These are phyloP conservation scores for Ceuthmochares aereus DNA, from an alignment of 2,113 vertebrate species.

Conservation along the genomic window DNA sequence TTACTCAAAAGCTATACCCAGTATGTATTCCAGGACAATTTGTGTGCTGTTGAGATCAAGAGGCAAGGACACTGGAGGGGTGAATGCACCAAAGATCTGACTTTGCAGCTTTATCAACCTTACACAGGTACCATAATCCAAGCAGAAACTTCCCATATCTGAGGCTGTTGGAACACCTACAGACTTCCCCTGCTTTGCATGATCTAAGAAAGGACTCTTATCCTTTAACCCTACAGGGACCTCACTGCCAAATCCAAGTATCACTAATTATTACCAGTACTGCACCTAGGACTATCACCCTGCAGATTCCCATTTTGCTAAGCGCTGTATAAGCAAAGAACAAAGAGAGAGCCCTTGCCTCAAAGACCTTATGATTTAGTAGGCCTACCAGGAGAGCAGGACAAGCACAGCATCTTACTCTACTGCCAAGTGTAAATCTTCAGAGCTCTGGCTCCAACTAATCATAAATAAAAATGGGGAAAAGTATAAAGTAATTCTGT, in stretches of 20 bases:
- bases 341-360: constrained; percentile 8
- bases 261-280: background rate
- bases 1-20: background rate
- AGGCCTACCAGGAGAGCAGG: constrained; percentile 23
- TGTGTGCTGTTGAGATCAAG: background rate
- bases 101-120: constrained; percentile 34
- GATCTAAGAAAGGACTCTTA: background rate
- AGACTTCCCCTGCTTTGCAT: background rate
- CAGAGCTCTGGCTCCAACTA: background rate
- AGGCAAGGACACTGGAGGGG: constrained; percentile 43
- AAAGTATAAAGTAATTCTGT: background rate
- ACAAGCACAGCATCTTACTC: constrained; percentile 39
- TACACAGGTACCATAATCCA: background rate
- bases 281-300: background rate
- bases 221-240: background rate
- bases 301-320: background rate
- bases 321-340: background rate
- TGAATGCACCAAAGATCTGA: constrained; percentile 48
- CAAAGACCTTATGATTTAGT: constrained; percentile 29
- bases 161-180: background rate
- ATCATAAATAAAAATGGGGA: constrained; percentile 29
- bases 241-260: background rate
- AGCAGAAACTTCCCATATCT: background rate
- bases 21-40: background rate
- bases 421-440: constrained; percentile 47